Evolutionary conservation across 2,113 vertebrate genomes (phyloP).

Genomic region (Corythaeola cristata): DNA sequence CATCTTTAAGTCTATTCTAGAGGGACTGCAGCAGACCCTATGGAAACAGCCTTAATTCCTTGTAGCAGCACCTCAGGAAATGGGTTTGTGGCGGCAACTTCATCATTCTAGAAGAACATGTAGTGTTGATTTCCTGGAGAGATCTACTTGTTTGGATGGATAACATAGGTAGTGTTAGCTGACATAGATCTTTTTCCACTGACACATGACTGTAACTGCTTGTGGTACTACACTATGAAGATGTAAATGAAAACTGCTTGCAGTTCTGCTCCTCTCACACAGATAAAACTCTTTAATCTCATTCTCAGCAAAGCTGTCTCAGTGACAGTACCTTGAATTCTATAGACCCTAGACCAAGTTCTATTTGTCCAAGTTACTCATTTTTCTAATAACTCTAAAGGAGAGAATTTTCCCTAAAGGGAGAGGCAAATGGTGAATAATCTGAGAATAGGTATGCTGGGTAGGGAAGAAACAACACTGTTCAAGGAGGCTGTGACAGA

Average conservation of each 20-base stretch:
- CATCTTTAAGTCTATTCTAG: neutral
- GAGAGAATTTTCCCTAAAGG: neutral
- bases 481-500: neutral
- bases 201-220: neutral
- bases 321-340: neutral
- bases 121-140: neutral
- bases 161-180: neutral
- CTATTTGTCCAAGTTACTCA: neutral
- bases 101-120: neutral
- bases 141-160: neutral
- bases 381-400: neutral
- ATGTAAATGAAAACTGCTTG: neutral
- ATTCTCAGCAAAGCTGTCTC: neutral
- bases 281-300: neutral
- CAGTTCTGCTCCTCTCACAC: neutral
- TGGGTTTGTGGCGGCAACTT: neutral
- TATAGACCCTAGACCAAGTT: neutral
- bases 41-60: neutral
- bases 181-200: neutral
- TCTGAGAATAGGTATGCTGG: neutral
- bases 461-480: neutral
- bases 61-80: neutral
- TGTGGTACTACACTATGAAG: neutral
- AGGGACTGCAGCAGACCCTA: neutral
- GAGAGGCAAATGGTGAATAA: neutral